A percentile compares a stretch with the other conserved stretches of the same genome.
These are phyloP conservation scores for Pollicipes pollicipes DNA, from an alignment of 1,140 invertebrate genomes.

Conservation along the genomic window DNA sequence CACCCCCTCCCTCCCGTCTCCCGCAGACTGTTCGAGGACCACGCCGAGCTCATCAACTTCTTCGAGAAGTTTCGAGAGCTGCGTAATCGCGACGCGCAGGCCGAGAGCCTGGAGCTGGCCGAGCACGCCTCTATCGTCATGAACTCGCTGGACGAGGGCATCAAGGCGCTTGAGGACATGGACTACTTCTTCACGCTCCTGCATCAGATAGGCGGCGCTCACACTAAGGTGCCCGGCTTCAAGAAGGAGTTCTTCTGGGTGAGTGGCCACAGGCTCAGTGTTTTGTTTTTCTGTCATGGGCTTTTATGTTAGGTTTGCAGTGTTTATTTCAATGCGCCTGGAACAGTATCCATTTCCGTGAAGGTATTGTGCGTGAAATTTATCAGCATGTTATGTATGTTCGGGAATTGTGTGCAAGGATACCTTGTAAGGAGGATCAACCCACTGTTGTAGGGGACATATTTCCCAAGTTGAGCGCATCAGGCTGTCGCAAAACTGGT, in stretches of 20 bases:
- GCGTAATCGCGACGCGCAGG: conserved; percentile 59
- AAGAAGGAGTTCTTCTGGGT: conserved; percentile 75
- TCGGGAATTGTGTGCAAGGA: no score
- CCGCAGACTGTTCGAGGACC: conserved; percentile 68
- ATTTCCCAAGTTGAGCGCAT: no score
- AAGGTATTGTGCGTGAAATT: no score
- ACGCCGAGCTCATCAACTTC: conserved; percentile 54
- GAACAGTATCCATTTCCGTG: no score
- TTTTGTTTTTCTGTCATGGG: no score
- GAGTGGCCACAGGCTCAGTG: conserved; percentile 23
- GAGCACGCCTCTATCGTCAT: conserved; percentile 77
- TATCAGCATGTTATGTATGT: no score
- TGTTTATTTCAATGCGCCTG: no score
- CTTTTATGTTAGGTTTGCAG: no score
- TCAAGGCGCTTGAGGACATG: conserved; percentile 62
- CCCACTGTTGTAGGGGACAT: no score
- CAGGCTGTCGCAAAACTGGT: no score
- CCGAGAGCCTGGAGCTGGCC: conserved; percentile 49
- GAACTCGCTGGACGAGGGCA: conserved; percentile 59
- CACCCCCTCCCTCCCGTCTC: conserved; percentile 7
- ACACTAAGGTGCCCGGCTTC: conserved; percentile 63
- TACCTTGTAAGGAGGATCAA: no score
- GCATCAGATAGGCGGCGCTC: conserved; percentile 59
- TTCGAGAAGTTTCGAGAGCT: conserved; percentile 62
- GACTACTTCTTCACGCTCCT: conserved; percentile 66